Evolutionary conservation across 1,140 invertebrate genomes (phyloP), one percentile per base, ranked within the genome.

Genomic region (Diachasmimorpha longicaudata): DNA sequence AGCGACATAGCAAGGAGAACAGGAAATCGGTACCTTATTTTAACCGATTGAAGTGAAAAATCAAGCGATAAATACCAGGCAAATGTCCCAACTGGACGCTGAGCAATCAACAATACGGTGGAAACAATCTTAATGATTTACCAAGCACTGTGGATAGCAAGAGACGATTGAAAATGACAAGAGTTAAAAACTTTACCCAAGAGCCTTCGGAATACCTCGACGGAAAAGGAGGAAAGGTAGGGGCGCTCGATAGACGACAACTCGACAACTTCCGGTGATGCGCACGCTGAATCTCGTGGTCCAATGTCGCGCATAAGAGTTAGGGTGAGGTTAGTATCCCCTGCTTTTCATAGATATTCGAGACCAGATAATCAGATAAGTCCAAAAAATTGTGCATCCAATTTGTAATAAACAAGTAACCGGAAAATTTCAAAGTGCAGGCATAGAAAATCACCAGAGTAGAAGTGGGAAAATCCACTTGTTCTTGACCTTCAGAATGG

Each of bases 191-290:
- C 77, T 25, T 80, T 81, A 79, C 77, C 80, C 77, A 74, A 70
- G 75, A 66, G 72, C 76, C 70, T 75, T 79, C 82, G 79, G 78
- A 80, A 82, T 80, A 70, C 78, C 81, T 69, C 77, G 79, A 77
- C 82, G 84, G 85, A 86, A 85, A 82, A 85, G 85, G 76, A 85
- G 73, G 81, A 81, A 79, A 74, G 31, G 73, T 14, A 63, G 58
- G 19, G 67, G 67, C 68, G 58, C 42, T 74, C 68, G 67, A 76
- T 72, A 66, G 74, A 71, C 74, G 55, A 78, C 23, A 23, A 44
- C 25, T 75, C 36, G 46, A 46, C 77, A 14, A 74, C 70, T 71
- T 78, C 77, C 77, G 77, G 72, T 77, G 4, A 63, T 70, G 72
- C 72, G 72, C 52, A 39, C 76, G 44, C 23, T 10, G 37, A 39